A percentile compares a stretch with the other conserved stretches of the same genome.
Conservation (phyloP, 2,113 vertebrate genomes). For the Chlamydotis undulata region DNA sequence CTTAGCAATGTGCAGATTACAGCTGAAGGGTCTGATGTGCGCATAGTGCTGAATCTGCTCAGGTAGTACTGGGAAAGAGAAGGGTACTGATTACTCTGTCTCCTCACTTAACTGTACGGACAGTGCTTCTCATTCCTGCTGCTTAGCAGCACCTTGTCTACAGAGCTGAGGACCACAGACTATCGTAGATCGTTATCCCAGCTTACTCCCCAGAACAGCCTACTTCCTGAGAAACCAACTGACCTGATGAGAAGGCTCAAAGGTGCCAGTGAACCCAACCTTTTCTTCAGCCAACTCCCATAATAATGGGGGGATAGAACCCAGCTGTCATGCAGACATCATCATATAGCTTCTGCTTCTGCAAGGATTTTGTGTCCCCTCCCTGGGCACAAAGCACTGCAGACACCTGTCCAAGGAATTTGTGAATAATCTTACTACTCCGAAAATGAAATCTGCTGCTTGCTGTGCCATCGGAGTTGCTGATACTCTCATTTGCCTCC, state of each 20-base stretch:
- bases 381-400: neutral
- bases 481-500: accelerated
- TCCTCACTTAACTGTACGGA: neutral
- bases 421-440: neutral
- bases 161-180: neutral
- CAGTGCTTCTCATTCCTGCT: neutral
- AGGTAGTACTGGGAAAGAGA: neutral
- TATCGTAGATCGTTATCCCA: neutral
- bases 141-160: neutral
- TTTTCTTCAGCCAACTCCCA: neutral
- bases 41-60: accelerated
- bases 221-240: neutral
- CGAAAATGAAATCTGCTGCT: neutral
- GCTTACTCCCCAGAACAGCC: neutral
- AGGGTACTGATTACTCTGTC: neutral
- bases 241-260: neutral
- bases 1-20: neutral
- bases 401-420: neutral
- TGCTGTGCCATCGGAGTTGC: neutral
- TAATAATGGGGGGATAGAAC: accelerated
- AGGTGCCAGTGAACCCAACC: neutral
- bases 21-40: neutral
- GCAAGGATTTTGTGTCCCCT: accelerated
- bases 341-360: neutral
- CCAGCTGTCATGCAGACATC: neutral